A percentile compares a stretch with the other conserved stretches of the same genome.
These are phyloP conservation scores for Didymodactylos carnosus DNA, from an alignment of 2,888 invertebrate genomes.

Conservation along the genomic window DNA sequence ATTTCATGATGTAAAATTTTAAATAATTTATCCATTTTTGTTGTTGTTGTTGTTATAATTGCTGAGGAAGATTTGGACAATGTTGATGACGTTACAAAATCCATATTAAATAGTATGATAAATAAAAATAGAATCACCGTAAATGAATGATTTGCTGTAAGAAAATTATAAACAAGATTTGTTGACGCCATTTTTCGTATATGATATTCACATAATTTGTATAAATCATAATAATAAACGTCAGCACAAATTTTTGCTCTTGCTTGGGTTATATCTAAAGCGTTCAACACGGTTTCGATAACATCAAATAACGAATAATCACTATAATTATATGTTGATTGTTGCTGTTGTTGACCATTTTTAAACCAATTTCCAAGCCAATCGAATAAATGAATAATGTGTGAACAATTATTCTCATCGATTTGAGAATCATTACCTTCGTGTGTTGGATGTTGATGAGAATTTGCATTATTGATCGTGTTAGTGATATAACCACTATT, in stretches of 20 bases:
- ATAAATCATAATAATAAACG: too few relatives aligned
- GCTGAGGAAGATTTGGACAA: too few relatives aligned
- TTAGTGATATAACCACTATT: neutral
- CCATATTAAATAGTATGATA: neutral
- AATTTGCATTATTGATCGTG: neutral
- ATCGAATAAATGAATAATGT: too few relatives aligned
- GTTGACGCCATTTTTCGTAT: neutral
- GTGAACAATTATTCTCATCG: too few relatives aligned
- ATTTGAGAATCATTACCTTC: too few relatives aligned
- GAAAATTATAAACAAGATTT: neutral
- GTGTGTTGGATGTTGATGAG: neutral
- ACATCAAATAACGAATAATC: neutral
- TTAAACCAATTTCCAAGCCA: too few relatives aligned
- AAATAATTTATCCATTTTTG: neutral
- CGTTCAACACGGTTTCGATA: neutral
- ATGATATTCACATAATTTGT: neutral
- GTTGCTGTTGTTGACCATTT: too few relatives aligned
- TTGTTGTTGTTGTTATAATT: neutral
- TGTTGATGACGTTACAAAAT: neutral
- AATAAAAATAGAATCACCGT: neutral
- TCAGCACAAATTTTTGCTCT: too few relatives aligned
- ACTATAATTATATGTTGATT: too few relatives aligned
- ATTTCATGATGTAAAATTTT: neutral
- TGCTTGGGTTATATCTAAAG: neutral
- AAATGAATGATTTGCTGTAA: neutral